Conservation (phyloP, 2,113 vertebrate genomes). For the Onychostruthus taczanowskii region DNA sequence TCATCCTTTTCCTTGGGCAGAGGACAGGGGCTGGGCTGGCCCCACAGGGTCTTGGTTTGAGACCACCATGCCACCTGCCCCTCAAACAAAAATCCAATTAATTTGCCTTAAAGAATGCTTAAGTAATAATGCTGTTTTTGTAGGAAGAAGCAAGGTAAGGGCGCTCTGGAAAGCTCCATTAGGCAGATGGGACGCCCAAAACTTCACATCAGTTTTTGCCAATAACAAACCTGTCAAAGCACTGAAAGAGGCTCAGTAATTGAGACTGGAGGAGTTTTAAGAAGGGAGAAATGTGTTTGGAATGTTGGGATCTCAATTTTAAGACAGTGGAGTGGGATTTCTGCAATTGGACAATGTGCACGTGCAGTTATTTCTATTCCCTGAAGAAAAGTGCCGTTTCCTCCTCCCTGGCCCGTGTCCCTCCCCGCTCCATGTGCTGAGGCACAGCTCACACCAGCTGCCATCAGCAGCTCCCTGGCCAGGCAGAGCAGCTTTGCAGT, state of each 20-base stretch:
- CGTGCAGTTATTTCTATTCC: neutral
- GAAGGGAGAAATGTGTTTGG: neutral
- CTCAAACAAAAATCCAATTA: neutral
- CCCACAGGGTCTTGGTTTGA: neutral
- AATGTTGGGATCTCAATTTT: neutral
- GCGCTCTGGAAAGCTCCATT: neutral
- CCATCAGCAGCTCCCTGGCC: neutral
- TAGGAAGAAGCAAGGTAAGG: neutral
- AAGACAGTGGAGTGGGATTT: neutral
- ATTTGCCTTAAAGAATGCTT: neutral
- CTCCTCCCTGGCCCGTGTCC: neutral
- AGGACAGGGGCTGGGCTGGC: neutral
- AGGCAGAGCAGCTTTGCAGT: neutral
- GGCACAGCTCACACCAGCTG: neutral
- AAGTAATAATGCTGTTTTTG: neutral
- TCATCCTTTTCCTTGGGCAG: neutral
- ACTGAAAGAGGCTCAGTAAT: neutral
- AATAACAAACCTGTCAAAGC: neutral
- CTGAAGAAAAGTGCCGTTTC: neutral
- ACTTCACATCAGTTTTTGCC: neutral
- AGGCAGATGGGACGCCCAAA: neutral
- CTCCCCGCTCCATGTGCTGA: neutral
- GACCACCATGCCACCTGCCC: neutral
- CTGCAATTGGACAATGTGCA: neutral
- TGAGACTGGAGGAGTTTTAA: neutral